A percentile compares a stretch with the other conserved stretches of the same genome.
Conservation (phyloP, 2,888 invertebrate species). For the Bedellia somnulentella region DNA sequence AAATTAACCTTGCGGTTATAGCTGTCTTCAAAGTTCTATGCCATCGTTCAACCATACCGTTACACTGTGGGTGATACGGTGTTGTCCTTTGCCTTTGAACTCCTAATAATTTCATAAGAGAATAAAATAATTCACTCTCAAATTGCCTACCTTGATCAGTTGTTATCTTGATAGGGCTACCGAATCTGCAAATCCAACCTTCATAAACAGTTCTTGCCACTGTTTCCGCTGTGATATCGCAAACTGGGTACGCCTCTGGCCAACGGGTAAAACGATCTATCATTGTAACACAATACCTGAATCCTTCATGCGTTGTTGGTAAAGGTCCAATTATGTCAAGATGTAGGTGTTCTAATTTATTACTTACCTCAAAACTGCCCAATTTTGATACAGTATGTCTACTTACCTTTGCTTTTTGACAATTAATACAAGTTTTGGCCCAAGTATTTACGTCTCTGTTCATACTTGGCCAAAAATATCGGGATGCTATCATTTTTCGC, state of each 20-base stretch:
- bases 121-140: conserved; percentile 1
- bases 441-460: background rate
- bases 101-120: background rate
- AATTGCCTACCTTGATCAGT: conserved; percentile 10
- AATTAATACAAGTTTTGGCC: conserved; percentile 1
- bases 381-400: background rate
- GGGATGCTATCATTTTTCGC: background rate
- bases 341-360: conserved; percentile 1
- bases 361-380: background rate
- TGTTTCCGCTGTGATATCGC: conserved; percentile 13
- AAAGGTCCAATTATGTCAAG: conserved; percentile 6
- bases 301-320: conserved; percentile 11
- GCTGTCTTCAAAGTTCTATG: background rate
- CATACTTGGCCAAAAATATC: conserved; percentile 4
- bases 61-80: background rate
- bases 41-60: conserved; percentile 1
- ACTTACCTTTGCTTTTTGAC: conserved; percentile 3
- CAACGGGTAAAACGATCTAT: conserved; percentile 10
- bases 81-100: background rate
- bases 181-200: conserved; percentile 9
- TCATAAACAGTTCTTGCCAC: conserved; percentile 13
- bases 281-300: conserved; percentile 10
- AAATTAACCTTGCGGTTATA: background rate
- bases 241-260: conserved; percentile 9
- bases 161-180: conserved; percentile 6